Evolutionary conservation across 2,797 vertebrate species (phyloP).

Genomic region (Ptychobarbus kaznakovi): DNA sequence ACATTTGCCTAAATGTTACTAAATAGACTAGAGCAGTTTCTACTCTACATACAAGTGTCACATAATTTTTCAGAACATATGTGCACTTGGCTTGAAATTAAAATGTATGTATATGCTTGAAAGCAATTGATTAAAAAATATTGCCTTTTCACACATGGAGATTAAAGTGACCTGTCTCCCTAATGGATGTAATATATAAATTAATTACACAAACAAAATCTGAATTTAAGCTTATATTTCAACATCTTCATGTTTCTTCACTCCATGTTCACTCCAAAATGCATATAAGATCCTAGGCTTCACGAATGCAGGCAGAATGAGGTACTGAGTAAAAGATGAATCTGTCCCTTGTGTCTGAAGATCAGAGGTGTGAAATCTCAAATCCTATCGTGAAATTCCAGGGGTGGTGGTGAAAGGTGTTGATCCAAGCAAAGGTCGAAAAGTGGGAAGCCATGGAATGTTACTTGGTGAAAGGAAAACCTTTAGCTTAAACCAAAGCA

Average conservation of each 20-base stretch:
- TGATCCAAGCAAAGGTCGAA: slow-evolving; percentile 50
- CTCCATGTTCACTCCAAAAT: neutral
- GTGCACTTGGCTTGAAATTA: neutral
- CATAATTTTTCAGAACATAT: neutral
- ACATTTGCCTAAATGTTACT: neutral
- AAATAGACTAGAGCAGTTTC: neutral
- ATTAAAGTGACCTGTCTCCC: neutral
- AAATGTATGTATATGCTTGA: neutral
- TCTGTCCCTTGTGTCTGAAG: slow-evolving; percentile 71
- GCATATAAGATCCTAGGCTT: neutral
- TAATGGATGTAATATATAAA: neutral
- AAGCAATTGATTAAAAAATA: neutral
- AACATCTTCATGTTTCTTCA: neutral
- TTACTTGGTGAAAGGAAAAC: slow-evolving; percentile 3
- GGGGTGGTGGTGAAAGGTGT: slow-evolving; percentile 42
- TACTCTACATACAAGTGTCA: neutral
- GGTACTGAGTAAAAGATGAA: slow-evolving; percentile 69
- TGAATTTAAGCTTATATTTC: neutral
- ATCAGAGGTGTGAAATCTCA: slow-evolving; percentile 73
- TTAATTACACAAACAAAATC: neutral
- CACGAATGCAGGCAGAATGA: slow-evolving; percentile 36
- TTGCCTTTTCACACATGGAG: neutral
- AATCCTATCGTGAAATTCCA: slow-evolving; percentile 72
- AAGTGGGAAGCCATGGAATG: slow-evolving; percentile 23
- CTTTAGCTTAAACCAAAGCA: neutral